Evolutionary conservation across 2,888 invertebrate species (phyloP), one percentile per base, ranked within the genome.

Genomic region (Perizoma flavofasciatum): DNA sequence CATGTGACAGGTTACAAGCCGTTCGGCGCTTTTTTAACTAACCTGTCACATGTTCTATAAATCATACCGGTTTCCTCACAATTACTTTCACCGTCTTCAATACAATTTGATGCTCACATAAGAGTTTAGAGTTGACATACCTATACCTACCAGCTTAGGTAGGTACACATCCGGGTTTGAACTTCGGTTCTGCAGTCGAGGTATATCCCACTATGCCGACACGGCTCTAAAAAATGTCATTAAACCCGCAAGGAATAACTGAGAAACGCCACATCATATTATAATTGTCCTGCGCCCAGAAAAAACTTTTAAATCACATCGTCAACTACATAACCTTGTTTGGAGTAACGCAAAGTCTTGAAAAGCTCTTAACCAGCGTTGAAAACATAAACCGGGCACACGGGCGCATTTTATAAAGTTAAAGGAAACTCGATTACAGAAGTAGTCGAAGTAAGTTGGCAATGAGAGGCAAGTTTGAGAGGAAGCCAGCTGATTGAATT

Each of bases 351-450:
- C 81, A 82, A 84, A 84, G 82, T 83, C 82, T 81, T 79, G 77
- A 75, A 83, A 84, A 85, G 85, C 86, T 86, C 83, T 85, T 82
- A 86, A 86, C 81, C 82, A 83, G 77, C 75, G 81, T 75, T 75
- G 82, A 83, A 83, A 86, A 85, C 85, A 86, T 85, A 88, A 86
- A 85, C 81, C 83, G 78, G 82, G 83, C 84, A 81, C 82, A 82
- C 86, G 82, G 82, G 82, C 83, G 82, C 83, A 80, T 86, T 88
- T 85, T 86, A 85, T 82, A 83, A 88, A 88, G 85, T 88, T 87
- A 85, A 84, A 80, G 77, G 71, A 72, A 87, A 89, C 86, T 87
- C 85, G 84, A 86, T 88, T 88, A 86, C 82, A 82, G 75, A 79
- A 78, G 79, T 81, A 83, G 84, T 79, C 79, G 78, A 80, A 85